Evolutionary conservation across 2,888 invertebrate genomes (phyloP).

Genomic region (Synergus japonicus): DNA sequence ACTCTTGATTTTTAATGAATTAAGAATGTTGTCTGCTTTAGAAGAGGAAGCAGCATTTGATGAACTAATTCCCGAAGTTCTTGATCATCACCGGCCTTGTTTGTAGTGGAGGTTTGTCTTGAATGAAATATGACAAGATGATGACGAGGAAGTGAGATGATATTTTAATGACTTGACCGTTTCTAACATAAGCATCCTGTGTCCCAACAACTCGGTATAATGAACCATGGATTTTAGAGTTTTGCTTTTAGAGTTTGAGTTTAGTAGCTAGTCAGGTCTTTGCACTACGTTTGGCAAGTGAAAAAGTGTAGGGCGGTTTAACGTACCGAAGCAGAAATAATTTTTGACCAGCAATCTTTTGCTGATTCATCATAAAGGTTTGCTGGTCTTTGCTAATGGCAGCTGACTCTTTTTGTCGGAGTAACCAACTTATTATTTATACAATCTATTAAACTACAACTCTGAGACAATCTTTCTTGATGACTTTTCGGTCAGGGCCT

Average conservation of each 20-base stretch:
- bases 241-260: neutral
- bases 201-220: conserved; percentile 1
- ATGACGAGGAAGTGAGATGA: conserved; percentile 37
- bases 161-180: conserved; percentile 23
- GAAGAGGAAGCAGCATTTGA: neutral
- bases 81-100: neutral
- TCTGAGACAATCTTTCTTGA: neutral
- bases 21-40: neutral
- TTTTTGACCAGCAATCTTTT: neutral
- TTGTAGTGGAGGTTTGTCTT: neutral
- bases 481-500: neutral
- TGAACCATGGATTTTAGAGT: conserved; percentile 19
- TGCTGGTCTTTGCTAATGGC: neutral
- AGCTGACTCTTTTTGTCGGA: neutral
- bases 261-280: conserved; percentile 6
- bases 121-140: conserved; percentile 13
- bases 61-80: neutral
- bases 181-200: conserved; percentile 3
- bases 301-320: neutral
- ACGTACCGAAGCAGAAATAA: conserved; percentile 29
- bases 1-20: neutral
- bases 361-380: conserved; percentile 23
- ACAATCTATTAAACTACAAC: neutral
- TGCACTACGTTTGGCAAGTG: conserved; percentile 19
- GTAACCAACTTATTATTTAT: neutral